Conservation (phyloP, 2,113 vertebrate genomes). For the Cephalophus harveyi region DNA sequence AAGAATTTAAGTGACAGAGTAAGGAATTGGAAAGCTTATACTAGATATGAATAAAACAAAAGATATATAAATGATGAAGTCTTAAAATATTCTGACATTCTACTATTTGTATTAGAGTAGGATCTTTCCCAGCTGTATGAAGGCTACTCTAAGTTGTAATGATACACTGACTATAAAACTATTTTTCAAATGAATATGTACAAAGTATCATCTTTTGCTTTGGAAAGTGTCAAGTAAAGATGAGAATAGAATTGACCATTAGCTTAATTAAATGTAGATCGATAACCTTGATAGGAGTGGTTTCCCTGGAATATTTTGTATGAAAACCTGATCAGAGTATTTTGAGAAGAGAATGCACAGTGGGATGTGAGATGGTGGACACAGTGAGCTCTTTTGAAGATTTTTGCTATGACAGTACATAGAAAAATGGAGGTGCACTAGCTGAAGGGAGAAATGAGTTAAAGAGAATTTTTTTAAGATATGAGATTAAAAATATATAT, state of each 20-base stretch:
- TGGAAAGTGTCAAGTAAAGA: neutral
- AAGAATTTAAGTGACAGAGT: neutral
- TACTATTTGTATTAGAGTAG: neutral
- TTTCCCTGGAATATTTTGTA: neutral
- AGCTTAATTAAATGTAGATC: neutral
- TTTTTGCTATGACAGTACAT: neutral
- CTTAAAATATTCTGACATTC: constrained; percentile 4
- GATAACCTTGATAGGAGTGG: neutral
- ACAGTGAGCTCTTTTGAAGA: neutral
- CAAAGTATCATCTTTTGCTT: neutral
- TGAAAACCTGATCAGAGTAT: neutral
- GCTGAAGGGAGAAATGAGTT: neutral
- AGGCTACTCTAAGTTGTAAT: neutral
- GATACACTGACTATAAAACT: neutral
- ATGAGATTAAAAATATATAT: neutral
- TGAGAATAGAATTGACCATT: neutral
- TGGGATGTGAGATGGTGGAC: neutral
- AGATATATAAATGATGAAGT: neutral
- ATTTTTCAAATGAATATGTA: constrained; percentile 3
- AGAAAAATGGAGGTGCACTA: neutral
- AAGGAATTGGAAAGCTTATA: neutral
- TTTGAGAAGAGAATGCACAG: neutral
- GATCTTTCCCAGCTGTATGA: neutral
- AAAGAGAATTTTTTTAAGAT: neutral
- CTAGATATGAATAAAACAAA: neutral